These are phyloP conservation scores for Pseudopodoces humilis DNA, from an alignment of 2,113 vertebrate species.

Conservation along the genomic window DNA sequence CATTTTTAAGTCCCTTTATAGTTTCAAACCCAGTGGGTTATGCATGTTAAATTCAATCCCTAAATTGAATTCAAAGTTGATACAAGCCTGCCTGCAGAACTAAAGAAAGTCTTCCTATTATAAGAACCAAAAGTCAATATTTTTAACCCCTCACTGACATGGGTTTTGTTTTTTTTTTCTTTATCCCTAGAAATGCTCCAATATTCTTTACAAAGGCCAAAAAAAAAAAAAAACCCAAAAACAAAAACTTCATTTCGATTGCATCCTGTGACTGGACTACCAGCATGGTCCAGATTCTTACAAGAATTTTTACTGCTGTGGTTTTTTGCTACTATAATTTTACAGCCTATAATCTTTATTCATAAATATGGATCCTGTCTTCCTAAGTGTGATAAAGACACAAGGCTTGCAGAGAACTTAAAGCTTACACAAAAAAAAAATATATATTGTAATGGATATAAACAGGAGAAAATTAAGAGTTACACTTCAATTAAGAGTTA, in stretches of 20 bases:
- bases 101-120: slow-evolving; percentile 12
- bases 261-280: not conserved
- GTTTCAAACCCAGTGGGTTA: slow-evolving; percentile 63
- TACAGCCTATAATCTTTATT: not conserved
- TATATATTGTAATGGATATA: not conserved
- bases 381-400: not conserved
- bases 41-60: slow-evolving; percentile 54
- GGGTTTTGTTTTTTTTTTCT: not conserved
- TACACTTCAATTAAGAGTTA: not conserved
- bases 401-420: not conserved
- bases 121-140: slow-evolving; percentile 42
- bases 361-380: not conserved
- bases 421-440: not conserved
- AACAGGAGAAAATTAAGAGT: not conserved
- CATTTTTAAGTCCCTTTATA: slow-evolving; percentile 71
- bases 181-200: not conserved
- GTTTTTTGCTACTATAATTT: not conserved
- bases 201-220: not conserved
- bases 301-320: not conserved
- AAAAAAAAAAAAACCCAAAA: not conserved
- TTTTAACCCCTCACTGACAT: slow-evolving; percentile 38
- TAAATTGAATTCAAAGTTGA: slow-evolving; percentile 68
- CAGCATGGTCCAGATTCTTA: not conserved
- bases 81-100: slow-evolving; percentile 36
- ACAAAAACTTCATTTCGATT: not conserved